Evolutionary conservation across 2,888 invertebrate genomes (phyloP).

Genomic region (Drosophila stalkeri): DNA sequence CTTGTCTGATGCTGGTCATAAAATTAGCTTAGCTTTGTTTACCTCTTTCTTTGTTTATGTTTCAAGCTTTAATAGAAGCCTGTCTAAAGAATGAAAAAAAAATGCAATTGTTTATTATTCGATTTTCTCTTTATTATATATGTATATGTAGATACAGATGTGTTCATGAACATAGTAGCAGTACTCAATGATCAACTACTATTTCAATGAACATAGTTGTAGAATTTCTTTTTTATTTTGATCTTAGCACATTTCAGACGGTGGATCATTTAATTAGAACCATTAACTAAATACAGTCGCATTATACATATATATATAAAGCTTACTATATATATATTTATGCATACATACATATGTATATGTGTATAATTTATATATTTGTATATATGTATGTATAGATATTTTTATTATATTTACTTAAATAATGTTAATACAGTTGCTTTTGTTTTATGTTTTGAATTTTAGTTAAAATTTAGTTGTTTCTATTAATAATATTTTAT

Average conservation of each 20-base stretch:
- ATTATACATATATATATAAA: neutral
- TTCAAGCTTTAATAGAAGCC: no score
- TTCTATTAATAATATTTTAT: neutral
- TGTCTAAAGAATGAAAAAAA: neutral
- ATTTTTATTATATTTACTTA: slow-evolving; percentile 5
- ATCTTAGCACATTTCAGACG: slow-evolving; percentile 32
- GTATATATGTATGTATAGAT: neutral
- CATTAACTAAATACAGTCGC: slow-evolving; percentile 22
- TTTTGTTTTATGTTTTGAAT: neutral
- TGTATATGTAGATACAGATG: neutral
- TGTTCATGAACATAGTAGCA: neutral
- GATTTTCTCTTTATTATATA: neutral
- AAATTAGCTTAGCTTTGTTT: neutral
- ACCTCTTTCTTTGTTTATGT: no score
- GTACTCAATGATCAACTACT: neutral
- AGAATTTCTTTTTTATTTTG: neutral
- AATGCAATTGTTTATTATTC: neutral
- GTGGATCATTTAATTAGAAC: slow-evolving; percentile 25
- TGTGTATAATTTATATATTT: neutral
- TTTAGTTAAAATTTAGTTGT: neutral
- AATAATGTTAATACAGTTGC: slow-evolving; percentile 38
- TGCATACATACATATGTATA: neutral
- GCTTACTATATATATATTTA: neutral
- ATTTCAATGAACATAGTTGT: neutral
- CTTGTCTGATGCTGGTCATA: neutral